Evolutionary conservation across 2,888 invertebrate genomes (phyloP).

Genomic region (Spatulosminthurus flaviceps): DNA sequence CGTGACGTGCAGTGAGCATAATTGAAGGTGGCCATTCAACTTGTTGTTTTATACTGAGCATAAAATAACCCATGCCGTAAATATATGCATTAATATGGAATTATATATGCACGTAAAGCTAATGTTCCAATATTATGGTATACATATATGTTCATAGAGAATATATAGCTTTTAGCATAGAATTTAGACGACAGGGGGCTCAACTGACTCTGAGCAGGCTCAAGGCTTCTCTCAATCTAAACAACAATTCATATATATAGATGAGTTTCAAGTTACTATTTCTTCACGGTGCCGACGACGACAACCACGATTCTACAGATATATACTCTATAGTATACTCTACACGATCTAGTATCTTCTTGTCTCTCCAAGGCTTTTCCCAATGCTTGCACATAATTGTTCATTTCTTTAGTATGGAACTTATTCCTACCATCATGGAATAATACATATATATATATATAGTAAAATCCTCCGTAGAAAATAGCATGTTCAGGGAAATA

Average conservation of each 20-base stretch:
- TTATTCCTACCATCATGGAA: too few species aligned
- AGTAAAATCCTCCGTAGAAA: not conserved
- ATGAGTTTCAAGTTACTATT: conserved; percentile 4
- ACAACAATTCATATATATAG: not conserved
- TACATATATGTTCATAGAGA: too few species aligned
- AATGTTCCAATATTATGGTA: too few species aligned
- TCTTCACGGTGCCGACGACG: not conserved
- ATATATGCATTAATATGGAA: too few species aligned
- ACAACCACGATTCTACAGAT: not conserved
- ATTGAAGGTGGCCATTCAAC: conserved; percentile 23
- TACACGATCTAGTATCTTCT: too few species aligned
- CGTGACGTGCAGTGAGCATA: conserved; percentile 18
- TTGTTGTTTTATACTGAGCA: conserved; percentile 4
- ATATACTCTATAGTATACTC: too few species aligned
- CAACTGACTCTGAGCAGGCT: not conserved
- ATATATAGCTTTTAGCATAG: too few species aligned
- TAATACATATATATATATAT: not conserved
- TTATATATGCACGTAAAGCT: too few species aligned
- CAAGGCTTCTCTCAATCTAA: not conserved
- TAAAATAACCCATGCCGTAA: not conserved
- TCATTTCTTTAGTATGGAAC: too few species aligned
- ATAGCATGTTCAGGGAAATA: not conserved
- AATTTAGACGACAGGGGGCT: not conserved
- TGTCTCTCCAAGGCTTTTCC: too few species aligned
- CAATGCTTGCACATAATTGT: too few species aligned